Conservation (phyloP, 2,797 vertebrate genomes). For the Tragopan temminckii region DNA sequence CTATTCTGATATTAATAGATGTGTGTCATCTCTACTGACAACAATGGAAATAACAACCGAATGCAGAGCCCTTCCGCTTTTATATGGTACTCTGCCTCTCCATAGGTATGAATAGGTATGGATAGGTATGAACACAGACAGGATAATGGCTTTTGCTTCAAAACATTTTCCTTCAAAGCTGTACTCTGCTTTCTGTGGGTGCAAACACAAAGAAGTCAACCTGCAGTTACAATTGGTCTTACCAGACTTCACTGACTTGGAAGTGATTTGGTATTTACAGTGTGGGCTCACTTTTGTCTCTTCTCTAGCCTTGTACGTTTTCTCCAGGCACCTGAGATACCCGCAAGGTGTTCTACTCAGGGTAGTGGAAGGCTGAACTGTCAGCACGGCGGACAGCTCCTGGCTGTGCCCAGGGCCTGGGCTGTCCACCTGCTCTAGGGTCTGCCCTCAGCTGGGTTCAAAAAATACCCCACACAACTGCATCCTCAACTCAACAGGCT, state of each 20-base stretch:
- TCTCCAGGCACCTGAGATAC: not conserved
- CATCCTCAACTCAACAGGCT: not conserved
- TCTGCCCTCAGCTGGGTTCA: not conserved
- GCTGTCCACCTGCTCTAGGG: not conserved
- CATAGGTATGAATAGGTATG: not conserved
- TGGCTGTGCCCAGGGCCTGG: rapidly evolving
- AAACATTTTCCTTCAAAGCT: not conserved
- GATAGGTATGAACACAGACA: not conserved
- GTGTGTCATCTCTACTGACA: rapidly evolving
- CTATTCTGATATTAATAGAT: not conserved
- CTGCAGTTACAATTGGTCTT: not conserved
- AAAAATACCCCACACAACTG: rapidly evolving
- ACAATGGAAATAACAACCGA: not conserved
- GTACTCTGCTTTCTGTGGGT: not conserved
- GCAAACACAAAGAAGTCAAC: not conserved
- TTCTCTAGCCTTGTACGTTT: not conserved
- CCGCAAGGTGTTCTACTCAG: rapidly evolving
- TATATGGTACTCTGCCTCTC: not conserved
- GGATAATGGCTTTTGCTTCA: not conserved
- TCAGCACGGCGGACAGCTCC: slow-evolving; percentile 30
- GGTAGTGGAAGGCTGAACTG: not conserved
- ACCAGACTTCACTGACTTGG: not conserved
- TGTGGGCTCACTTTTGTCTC: not conserved
- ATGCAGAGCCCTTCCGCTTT: not conserved
- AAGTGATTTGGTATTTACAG: rapidly evolving